These are phyloP conservation scores for Drosophila nebulosa DNA, from an alignment of 1,140 invertebrate species.

Conservation along the genomic window DNA sequence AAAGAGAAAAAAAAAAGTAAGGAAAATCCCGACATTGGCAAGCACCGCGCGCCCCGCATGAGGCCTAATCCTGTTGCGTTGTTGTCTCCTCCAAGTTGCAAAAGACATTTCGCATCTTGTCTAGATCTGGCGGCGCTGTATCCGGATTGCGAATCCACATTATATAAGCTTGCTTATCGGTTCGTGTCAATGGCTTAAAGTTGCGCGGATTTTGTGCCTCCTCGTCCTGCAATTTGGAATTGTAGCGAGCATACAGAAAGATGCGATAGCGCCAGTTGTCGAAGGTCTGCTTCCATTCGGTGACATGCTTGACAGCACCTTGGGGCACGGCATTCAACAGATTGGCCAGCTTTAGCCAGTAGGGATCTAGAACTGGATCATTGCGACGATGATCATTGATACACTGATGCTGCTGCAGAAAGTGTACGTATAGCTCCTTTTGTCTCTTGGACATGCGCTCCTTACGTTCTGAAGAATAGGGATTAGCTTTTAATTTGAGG, in stretches of 20 bases:
- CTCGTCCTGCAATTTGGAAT: conserved; percentile 73
- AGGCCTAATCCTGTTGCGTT: conserved; percentile 62
- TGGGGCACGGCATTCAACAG: conserved; percentile 72
- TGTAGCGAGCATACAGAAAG: conserved; percentile 75
- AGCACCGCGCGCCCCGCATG: background rate
- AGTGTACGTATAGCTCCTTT: conserved; percentile 75
- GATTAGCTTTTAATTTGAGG: background rate
- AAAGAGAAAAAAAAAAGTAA: conserved; percentile 10
- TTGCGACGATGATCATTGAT: conserved; percentile 74
- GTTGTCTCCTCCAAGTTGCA: conserved; percentile 69
- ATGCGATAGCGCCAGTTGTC: conserved; percentile 79
- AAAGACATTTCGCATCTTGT: conserved; percentile 78
- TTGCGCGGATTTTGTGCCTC: conserved; percentile 74
- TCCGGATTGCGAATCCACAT: conserved; percentile 79
- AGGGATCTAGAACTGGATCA: conserved; percentile 69
- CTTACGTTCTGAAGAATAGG: conserved; percentile 58
- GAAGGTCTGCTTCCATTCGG: conserved; percentile 77
- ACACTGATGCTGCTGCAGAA: conserved; percentile 73
- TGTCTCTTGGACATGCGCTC: conserved; percentile 78
- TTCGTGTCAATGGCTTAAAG: conserved; percentile 73
- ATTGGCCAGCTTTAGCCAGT: conserved; percentile 73
- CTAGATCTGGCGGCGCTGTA: conserved; percentile 72
- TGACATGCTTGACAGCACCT: conserved; percentile 73
- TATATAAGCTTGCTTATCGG: conserved; percentile 75
- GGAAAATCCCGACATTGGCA: background rate